Evolutionary conservation across 2,113 vertebrate species (phyloP).

Genomic region (Pelodiscus sinensis): DNA sequence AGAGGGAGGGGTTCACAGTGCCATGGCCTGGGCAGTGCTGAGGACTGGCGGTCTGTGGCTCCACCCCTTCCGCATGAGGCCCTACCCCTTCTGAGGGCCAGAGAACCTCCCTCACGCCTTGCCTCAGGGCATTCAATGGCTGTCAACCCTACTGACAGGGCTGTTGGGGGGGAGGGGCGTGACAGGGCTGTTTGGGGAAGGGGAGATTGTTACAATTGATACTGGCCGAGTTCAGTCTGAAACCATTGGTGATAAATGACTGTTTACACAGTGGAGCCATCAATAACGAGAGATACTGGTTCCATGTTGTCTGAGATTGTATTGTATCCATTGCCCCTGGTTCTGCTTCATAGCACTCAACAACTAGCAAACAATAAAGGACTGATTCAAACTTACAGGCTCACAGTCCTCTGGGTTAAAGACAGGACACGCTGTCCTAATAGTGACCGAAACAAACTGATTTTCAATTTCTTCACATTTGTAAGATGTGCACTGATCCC

Average conservation of each 20-base stretch:
- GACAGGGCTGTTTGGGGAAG: background rate
- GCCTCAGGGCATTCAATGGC: too few species aligned
- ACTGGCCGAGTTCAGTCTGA: background rate
- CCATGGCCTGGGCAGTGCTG: too few species aligned
- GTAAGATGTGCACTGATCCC: conserved; percentile 83
- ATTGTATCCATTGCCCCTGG: background rate
- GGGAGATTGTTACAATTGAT: background rate
- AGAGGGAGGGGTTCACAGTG: too few species aligned
- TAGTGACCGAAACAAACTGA: conserved; percentile 58
- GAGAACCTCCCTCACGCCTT: too few species aligned
- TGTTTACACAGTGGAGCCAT: background rate
- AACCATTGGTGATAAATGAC: background rate
- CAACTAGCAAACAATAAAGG: background rate
- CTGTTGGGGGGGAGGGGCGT: too few species aligned
- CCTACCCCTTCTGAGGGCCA: too few species aligned
- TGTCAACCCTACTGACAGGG: too few species aligned
- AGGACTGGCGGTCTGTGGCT: too few species aligned
- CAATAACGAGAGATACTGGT: background rate
- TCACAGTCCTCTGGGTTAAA: conserved; percentile 76
- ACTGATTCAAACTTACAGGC: conserved; percentile 78
- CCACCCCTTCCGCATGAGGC: too few species aligned
- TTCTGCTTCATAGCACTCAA: background rate
- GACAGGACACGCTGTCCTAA: conserved; percentile 70
- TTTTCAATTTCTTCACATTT: conserved; percentile 76
- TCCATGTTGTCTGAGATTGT: background rate